A percentile compares a stretch with the other conserved stretches of the same genome.
Conservation (phyloP, 2,888 invertebrate species). For the Microdon myrmicae region DNA sequence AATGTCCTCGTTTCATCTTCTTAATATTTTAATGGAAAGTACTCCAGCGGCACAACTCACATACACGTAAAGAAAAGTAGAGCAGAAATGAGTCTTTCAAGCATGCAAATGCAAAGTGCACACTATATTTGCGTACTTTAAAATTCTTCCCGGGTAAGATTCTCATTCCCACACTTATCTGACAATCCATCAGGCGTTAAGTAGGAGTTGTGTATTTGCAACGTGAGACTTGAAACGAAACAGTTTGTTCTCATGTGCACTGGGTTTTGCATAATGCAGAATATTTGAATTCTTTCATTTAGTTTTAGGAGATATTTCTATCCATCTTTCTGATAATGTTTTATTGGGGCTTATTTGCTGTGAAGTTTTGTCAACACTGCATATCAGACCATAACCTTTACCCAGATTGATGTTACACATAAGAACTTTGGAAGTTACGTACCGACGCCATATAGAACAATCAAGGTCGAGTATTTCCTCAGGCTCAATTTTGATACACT, state of each 20-base stretch:
- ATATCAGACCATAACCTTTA: too few relatives aligned
- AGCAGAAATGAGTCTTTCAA: conserved; percentile 29
- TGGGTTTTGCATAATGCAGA: conserved; percentile 32
- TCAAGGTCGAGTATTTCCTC: too few relatives aligned
- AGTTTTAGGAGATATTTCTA: conserved; percentile 12
- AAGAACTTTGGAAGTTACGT: too few relatives aligned
- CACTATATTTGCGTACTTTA: conserved; percentile 28
- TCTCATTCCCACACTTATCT: conserved; percentile 17
- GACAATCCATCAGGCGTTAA: conserved; percentile 22
- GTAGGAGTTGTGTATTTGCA: neutral
- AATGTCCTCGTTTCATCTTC: conserved; percentile 27
- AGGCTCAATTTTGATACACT: too few relatives aligned
- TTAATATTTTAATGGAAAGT: conserved; percentile 41
- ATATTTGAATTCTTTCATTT: conserved; percentile 34
- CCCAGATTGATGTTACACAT: too few relatives aligned
- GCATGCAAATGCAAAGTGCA: conserved; percentile 37
- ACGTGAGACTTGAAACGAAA: neutral
- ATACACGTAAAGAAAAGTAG: conserved; percentile 14
- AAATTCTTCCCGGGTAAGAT: conserved; percentile 35
- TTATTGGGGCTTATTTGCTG: conserved; percentile 34
- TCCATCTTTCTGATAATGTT: conserved; percentile 5
- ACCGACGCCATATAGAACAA: too few relatives aligned
- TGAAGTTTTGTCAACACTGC: conserved; percentile 9
- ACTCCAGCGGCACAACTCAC: conserved; percentile 20
- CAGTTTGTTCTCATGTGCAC: conserved; percentile 21